These are phyloP conservation scores for Drosophila bocqueti DNA, from an alignment of 1,140 invertebrate genomes.

Conservation along the genomic window DNA sequence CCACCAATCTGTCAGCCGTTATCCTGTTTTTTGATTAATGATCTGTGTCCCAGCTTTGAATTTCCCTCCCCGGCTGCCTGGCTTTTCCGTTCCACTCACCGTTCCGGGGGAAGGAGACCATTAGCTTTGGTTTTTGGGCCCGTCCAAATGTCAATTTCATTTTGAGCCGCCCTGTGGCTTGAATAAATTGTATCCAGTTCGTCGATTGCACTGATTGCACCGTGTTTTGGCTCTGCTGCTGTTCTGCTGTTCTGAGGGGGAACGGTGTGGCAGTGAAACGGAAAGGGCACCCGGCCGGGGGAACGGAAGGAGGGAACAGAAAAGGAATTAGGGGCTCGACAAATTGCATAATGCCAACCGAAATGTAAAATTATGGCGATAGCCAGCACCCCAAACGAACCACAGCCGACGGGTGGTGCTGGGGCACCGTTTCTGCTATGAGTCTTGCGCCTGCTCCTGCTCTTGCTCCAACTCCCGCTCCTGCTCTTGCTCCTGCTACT, in stretches of 20 bases:
- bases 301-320: neutral
- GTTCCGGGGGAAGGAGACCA: slow-evolving; percentile 1
- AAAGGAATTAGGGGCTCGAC: neutral
- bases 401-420: neutral
- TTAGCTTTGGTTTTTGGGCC: slow-evolving; percentile 22
- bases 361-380: slow-evolving; percentile 40
- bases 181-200: slow-evolving; percentile 40
- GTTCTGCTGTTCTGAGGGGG: neutral
- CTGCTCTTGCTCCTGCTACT: neutral
- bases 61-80: neutral
- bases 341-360: slow-evolving; percentile 42
- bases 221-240: neutral
- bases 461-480: neutral
- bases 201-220: slow-evolving; percentile 45
- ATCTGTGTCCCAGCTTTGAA: slow-evolving; percentile 20
- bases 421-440: neutral
- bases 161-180: slow-evolving; percentile 27
- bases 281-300: neutral
- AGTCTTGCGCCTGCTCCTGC: neutral
- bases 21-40: slow-evolving; percentile 45
- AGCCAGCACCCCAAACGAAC: slow-evolving; percentile 6
- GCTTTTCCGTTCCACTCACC: neutral
- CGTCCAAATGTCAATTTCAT: slow-evolving; percentile 67
- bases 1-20: slow-evolving; percentile 15
- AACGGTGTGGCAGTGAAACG: neutral